phyloP scores from a whole-genome alignment of 2,113 vertebrate species.

The Equus przewalskii region DNA sequence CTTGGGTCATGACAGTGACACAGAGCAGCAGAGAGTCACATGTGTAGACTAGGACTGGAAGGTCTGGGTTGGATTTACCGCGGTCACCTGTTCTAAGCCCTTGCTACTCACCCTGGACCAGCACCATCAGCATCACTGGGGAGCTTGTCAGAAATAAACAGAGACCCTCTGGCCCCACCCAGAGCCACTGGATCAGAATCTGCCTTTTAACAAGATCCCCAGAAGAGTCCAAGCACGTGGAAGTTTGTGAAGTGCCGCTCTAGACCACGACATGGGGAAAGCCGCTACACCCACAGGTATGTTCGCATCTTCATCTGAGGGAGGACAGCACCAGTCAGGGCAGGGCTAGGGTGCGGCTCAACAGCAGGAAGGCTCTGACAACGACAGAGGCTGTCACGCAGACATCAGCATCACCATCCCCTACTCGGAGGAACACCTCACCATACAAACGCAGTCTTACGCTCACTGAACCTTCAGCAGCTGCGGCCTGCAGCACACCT shows the following conservation, averaged over 20 bases:
- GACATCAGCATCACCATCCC: neutral
- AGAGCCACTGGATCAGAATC: neutral
- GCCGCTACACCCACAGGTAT: fast-evolving
- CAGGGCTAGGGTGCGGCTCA: neutral
- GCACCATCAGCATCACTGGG: no score
- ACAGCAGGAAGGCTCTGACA: neutral
- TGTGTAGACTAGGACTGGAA: neutral
- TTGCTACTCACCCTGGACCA: neutral
- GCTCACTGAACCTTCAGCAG: neutral
- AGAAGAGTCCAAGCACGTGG: neutral
- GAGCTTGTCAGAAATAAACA: neutral
- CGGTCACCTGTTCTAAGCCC: neutral
- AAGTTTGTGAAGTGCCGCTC: neutral
- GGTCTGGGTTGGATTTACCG: fast-evolving
- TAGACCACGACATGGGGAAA: neutral
- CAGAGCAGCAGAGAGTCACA: neutral
- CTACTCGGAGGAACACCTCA: neutral
- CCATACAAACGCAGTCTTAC: neutral
- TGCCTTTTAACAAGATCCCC: neutral
- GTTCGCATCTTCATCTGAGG: neutral
- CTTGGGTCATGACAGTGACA: neutral
- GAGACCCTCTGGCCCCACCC: neutral
- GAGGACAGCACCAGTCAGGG: neutral
- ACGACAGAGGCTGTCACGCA: neutral
- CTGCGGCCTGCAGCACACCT: neutral